Evolutionary conservation across 2,113 vertebrate species (phyloP).

Genomic region (Callospermophilus lateralis): DNA sequence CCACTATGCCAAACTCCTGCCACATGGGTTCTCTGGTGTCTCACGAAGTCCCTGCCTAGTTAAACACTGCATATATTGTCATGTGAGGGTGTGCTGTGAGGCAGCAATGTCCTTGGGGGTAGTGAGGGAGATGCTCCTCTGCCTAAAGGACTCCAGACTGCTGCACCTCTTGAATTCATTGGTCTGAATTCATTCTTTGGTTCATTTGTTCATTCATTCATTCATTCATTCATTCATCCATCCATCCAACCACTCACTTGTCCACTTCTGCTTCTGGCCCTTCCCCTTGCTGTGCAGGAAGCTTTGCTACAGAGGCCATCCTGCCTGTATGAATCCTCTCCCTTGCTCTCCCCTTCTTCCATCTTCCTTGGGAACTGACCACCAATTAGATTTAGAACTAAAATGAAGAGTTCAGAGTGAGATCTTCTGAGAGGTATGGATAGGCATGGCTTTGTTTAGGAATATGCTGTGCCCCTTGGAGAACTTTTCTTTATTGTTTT

Average conservation of each 20-base stretch:
- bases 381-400: neutral
- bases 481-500: neutral
- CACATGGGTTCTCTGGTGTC: neutral
- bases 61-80: accelerated
- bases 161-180: neutral
- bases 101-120: neutral
- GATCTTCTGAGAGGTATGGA: neutral
- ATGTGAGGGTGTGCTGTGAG: neutral
- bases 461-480: neutral
- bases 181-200: neutral
- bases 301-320: neutral
- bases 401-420: neutral
- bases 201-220: neutral
- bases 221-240: neutral
- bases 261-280: conserved; percentile 2
- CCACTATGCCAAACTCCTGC: neutral
- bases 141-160: neutral
- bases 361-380: neutral
- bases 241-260: no score
- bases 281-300: neutral
- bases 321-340: neutral
- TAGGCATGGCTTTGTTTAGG: neutral
- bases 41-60: neutral
- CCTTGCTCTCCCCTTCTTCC: neutral
- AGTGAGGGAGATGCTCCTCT: neutral